Percentiles rank a stretch among this genome's conserved stretches.
These are phyloP conservation scores for Chloroceryle inda DNA, from an alignment of 2,797 vertebrate genomes.

Conservation along the genomic window DNA sequence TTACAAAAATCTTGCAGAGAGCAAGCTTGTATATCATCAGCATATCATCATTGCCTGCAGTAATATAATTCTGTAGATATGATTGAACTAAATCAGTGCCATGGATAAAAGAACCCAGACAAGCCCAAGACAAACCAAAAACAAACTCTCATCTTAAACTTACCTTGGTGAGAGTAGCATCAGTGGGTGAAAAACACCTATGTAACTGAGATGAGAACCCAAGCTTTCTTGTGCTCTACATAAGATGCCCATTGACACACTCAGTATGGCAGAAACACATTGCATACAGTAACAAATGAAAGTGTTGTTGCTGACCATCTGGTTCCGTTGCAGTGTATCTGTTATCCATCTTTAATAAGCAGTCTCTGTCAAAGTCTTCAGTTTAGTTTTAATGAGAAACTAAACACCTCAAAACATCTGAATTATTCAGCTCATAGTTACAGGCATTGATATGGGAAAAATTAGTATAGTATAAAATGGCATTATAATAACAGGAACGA, in stretches of 20 bases:
- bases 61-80: neutral
- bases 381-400: slow-evolving; percentile 47
- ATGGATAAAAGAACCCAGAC: neutral
- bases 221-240: neutral
- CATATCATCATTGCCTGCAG: neutral
- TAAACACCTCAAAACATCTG: slow-evolving; percentile 18
- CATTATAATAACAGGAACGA: neutral
- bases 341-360: slow-evolving; percentile 1
- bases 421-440: slow-evolving; percentile 56
- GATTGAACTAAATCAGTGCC: neutral
- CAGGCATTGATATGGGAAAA: neutral
- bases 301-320: neutral
- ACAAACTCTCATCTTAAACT: neutral
- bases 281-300: neutral
- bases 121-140: neutral
- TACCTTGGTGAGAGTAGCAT: neutral
- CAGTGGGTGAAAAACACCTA: neutral
- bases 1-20: neutral
- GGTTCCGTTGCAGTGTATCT: neutral
- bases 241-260: neutral
- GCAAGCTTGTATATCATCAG: neutral
- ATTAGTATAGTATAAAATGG: neutral
- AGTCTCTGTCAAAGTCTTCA: neutral
- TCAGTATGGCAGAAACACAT: neutral
- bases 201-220: neutral